phyloP scores from a whole-genome alignment of 2,113 vertebrate species.

The Cryptotis parvus region DNA sequence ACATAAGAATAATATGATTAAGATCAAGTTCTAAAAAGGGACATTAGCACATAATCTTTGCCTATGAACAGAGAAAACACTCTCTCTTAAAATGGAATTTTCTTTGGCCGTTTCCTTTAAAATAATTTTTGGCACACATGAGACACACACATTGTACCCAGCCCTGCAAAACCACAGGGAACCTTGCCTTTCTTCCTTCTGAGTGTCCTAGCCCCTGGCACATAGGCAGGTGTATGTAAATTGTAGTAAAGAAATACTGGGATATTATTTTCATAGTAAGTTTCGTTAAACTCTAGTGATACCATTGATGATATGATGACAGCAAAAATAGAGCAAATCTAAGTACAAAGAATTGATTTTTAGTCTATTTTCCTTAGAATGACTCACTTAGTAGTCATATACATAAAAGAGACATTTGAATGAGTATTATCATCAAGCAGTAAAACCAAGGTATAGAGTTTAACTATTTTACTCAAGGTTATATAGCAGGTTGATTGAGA shows the following conservation, averaged over 20 bases:
- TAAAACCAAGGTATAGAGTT: not conserved
- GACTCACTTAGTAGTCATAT: not conserved
- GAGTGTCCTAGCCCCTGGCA: not conserved
- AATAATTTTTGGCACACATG: not conserved
- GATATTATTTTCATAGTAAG: not conserved
- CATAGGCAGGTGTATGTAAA: not conserved
- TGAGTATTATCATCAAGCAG: not conserved
- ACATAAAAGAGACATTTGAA: not conserved
- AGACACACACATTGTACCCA: not conserved
- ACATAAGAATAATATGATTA: not conserved
- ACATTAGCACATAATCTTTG: not conserved
- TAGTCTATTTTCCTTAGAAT: not conserved
- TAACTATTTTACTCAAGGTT: not conserved
- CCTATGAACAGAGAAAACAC: not conserved
- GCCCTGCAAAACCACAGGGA: not conserved
- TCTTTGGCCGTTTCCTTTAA: not conserved
- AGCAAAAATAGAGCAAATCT: not conserved
- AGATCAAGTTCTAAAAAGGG: not conserved
- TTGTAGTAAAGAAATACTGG: not conserved
- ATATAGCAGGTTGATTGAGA: not conserved
- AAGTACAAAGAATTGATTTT: not conserved
- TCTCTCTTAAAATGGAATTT: not conserved
- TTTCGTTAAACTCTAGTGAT: not conserved
- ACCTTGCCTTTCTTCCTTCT: not conserved
- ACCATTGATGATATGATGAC: not conserved